Evolutionary conservation across 2,113 vertebrate species (phyloP).

Genomic region (Formicarius rufipectus): DNA sequence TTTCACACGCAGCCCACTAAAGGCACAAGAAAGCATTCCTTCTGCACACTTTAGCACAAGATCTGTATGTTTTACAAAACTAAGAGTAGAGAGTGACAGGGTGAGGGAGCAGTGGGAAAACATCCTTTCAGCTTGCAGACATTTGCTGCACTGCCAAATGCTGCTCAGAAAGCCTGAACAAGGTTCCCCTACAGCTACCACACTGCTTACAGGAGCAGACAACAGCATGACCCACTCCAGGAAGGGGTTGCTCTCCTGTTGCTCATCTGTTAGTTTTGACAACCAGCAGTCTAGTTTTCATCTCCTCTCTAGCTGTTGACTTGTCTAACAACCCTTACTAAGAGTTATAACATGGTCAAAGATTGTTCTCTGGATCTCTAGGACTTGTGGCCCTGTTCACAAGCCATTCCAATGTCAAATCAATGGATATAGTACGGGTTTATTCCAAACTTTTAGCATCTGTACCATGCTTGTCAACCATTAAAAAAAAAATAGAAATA

Average conservation of each 20-base stretch:
- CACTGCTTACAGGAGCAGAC: not conserved
- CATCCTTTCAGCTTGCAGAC: not conserved
- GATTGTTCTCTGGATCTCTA: not conserved
- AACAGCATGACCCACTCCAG: accelerated
- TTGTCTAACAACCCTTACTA: not conserved
- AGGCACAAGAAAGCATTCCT: not conserved
- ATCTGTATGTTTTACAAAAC: not conserved
- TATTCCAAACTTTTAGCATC: not conserved
- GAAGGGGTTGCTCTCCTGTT: not conserved
- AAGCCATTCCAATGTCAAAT: not conserved
- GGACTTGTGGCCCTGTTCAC: not conserved
- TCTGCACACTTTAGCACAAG: not conserved
- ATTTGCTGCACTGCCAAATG: not conserved
- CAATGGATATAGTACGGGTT: not conserved
- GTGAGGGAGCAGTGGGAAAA: not conserved
- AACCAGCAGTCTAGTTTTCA: not conserved
- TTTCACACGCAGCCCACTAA: not conserved
- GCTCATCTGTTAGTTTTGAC: not conserved
- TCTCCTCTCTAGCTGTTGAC: not conserved
- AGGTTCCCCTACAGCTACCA: not conserved
- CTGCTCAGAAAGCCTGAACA: not conserved
- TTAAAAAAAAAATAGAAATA: not conserved
- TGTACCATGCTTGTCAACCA: not conserved
- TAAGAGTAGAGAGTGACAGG: not conserved
- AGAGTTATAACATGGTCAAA: not conserved